Conservation (phyloP, 1,140 invertebrate species). For the Lucilia cuprina region DNA sequence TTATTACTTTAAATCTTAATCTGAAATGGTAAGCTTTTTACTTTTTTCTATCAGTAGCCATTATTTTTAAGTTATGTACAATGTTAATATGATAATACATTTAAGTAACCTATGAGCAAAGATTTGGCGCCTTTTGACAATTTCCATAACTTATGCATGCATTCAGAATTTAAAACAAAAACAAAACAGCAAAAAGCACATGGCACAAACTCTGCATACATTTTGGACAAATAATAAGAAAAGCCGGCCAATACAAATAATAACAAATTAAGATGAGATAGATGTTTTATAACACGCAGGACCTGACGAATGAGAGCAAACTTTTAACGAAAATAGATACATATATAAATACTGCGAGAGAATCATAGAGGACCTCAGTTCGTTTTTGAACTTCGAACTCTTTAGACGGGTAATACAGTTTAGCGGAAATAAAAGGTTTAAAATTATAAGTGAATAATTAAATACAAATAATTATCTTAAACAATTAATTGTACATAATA, state of each 20-base stretch:
- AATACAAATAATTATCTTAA: neutral
- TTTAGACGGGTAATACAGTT: neutral
- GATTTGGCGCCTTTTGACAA: no score
- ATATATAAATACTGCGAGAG: neutral
- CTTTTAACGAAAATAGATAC: neutral
- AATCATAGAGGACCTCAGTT: neutral
- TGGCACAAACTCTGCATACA: no score
- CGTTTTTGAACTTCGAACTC: conserved; percentile 17
- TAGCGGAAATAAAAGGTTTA: neutral
- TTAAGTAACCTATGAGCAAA: no score
- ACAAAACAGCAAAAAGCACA: no score
- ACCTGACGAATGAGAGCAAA: neutral
- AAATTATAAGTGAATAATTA: neutral
- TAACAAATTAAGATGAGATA: neutral
- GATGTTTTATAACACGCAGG: neutral
- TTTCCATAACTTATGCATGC: no score
- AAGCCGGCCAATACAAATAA: neutral
- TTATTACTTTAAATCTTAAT: no score
- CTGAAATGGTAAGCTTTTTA: no score
- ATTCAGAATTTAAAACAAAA: neutral
- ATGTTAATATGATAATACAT: no score
- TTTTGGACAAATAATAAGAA: neutral
- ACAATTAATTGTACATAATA: no score
- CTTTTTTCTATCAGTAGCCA: no score
- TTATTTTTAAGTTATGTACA: no score